Evolutionary conservation across 2,888 invertebrate genomes (phyloP).

Genomic region (Aquatica leii): DNA sequence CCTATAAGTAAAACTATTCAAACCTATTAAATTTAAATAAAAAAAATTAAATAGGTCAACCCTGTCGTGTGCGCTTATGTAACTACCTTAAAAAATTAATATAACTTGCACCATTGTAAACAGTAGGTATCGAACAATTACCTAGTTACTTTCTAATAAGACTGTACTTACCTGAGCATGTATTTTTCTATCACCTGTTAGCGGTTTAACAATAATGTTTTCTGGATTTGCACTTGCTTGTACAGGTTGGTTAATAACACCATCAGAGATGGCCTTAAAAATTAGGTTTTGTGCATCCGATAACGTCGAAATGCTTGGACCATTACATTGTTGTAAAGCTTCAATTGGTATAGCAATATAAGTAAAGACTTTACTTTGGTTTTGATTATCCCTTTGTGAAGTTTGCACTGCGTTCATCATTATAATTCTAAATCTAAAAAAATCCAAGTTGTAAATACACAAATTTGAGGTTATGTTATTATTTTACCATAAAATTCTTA

Average conservation of each 20-base stretch:
- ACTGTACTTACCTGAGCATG: not conserved
- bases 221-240: not conserved
- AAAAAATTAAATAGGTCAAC: no score
- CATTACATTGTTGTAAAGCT: constrained; percentile 19
- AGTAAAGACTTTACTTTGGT: constrained; percentile 26
- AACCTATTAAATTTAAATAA: no score
- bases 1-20: no score
- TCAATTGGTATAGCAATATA: constrained; percentile 35
- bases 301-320: constrained; percentile 21
- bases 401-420: constrained; percentile 22
- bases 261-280: constrained; percentile 36
- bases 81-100: no score
- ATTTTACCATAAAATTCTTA: not conserved
- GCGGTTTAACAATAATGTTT: not conserved
- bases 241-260: not conserved
- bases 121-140: no score
- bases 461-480: not conserved
- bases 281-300: constrained; percentile 34
- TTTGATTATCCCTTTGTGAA: constrained; percentile 14
- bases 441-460: not conserved
- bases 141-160: no score
- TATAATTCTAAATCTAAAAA: not conserved
- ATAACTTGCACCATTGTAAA: no score
- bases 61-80: no score
- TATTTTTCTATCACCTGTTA: not conserved